Percentiles rank a stretch among this genome's conserved stretches.
These are phyloP conservation scores for Mirza zaza DNA, from an alignment of 2,113 vertebrate species.

Conservation along the genomic window DNA sequence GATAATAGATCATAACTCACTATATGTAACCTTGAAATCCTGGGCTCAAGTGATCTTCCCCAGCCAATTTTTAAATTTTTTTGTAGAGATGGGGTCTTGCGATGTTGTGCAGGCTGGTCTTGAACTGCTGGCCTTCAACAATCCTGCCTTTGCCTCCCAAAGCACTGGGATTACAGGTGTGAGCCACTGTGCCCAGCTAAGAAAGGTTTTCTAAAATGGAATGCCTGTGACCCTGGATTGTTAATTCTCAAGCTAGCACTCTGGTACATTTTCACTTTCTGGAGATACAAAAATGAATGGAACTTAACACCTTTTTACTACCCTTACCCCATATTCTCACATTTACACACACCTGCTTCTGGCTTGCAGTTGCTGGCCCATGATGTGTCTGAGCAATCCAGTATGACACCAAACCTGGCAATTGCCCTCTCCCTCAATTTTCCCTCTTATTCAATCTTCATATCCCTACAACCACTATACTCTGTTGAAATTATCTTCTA, in stretches of 20 bases:
- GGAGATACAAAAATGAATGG: background rate
- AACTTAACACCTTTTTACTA: background rate
- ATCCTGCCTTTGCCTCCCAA: too few species aligned
- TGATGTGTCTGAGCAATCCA: background rate
- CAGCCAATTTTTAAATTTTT: too few species aligned
- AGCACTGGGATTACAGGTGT: too few species aligned
- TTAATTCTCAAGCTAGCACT: background rate
- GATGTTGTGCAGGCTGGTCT: too few species aligned
- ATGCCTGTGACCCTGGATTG: background rate
- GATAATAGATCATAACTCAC: too few species aligned
- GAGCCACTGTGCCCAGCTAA: too few species aligned
- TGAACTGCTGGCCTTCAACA: too few species aligned
- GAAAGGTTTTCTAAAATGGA: background rate
- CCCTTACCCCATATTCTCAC: background rate
- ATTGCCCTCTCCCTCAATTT: background rate
- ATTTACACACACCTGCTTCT: background rate
- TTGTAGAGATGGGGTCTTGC: too few species aligned
- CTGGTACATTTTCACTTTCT: background rate
- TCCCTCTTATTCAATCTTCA: background rate
- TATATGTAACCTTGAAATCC: too few species aligned
- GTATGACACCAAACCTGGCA: background rate
- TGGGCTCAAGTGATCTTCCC: too few species aligned
- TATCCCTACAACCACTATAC: background rate
- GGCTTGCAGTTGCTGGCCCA: background rate
- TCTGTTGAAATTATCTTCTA: background rate